Evolutionary conservation across 1,140 invertebrate genomes (phyloP).

Genomic region (Laupala kohalensis): DNA sequence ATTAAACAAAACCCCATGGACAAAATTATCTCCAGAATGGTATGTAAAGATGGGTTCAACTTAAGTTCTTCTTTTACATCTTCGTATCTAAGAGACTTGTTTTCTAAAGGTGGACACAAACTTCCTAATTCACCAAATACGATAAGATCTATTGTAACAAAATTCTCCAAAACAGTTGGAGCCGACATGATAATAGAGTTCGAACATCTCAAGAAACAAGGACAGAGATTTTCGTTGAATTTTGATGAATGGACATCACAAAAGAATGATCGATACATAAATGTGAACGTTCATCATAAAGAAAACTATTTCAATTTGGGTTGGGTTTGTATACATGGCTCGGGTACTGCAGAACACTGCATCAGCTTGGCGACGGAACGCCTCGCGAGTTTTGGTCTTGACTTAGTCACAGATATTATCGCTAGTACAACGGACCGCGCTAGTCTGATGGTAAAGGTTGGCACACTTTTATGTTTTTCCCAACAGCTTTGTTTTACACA

Average conservation of each 20-base stretch:
- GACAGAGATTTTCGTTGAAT: constrained; percentile 19
- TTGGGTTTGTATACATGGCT: too few relatives aligned
- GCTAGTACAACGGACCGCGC: constrained; percentile 12
- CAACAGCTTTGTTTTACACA: constrained; percentile 18
- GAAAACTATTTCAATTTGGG: too few relatives aligned
- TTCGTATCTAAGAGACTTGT: constrained; percentile 15
- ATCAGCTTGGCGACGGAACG: too few relatives aligned
- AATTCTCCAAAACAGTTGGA: constrained; percentile 16
- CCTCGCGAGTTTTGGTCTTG: not conserved
- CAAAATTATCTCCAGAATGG: constrained; percentile 19
- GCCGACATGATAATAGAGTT: constrained; percentile 3
- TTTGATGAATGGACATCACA: constrained; percentile 21
- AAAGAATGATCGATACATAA: constrained; percentile 18
- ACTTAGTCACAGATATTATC: too few relatives aligned
- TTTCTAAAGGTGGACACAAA: constrained; percentile 17
- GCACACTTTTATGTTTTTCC: constrained; percentile 11
- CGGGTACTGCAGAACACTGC: too few relatives aligned
- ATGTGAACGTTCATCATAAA: too few relatives aligned
- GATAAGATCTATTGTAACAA: constrained; percentile 17
- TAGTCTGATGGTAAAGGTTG: constrained; percentile 18
- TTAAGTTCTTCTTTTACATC: constrained; percentile 14
- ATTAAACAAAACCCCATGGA: constrained; percentile 18
- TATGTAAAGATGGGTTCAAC: constrained; percentile 17
- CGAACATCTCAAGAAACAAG: constrained; percentile 13
- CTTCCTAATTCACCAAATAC: constrained; percentile 17